phyloP scores from a whole-genome alignment of 2,113 vertebrate genomes.

The Ciconia boyciana region DNA sequence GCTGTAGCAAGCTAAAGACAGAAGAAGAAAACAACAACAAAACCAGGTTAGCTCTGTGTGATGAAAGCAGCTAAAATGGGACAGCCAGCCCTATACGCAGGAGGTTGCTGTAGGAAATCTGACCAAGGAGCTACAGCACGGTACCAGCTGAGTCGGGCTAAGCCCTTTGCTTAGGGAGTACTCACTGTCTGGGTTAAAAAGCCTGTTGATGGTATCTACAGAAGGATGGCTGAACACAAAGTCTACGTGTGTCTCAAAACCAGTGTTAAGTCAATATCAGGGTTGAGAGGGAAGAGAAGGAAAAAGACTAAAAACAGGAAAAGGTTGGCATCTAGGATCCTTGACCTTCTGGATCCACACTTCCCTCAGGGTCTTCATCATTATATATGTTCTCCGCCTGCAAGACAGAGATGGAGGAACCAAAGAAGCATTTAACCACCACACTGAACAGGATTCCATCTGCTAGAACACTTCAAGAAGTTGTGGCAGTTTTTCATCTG shows the following conservation, averaged over 20 bases:
- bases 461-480: neutral
- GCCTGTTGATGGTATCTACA: constrained; percentile 31
- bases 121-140: neutral
- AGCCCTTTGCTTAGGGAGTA: constrained; percentile 26
- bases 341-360: constrained; percentile 91
- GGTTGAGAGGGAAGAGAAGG: constrained; percentile 60
- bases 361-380: constrained; percentile 95
- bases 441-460: neutral
- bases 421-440: neutral
- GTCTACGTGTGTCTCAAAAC: constrained; percentile 71
- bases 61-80: constrained; percentile 14
- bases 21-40: neutral
- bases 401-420: neutral
- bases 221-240: constrained; percentile 60
- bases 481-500: neutral
- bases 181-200: constrained; percentile 30
- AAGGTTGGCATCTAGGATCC: constrained; percentile 70
- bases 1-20: constrained; percentile 26
- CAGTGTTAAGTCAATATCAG: constrained; percentile 71
- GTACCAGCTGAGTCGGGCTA: constrained; percentile 4
- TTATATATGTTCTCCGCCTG: constrained; percentile 99
- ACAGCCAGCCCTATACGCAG: neutral
- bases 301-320: constrained; percentile 36
- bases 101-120: constrained; percentile 46
- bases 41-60: neutral